These are phyloP conservation scores for Dendrocincla tyrannina DNA, from an alignment of 2,797 vertebrate species.

Conservation along the genomic window DNA sequence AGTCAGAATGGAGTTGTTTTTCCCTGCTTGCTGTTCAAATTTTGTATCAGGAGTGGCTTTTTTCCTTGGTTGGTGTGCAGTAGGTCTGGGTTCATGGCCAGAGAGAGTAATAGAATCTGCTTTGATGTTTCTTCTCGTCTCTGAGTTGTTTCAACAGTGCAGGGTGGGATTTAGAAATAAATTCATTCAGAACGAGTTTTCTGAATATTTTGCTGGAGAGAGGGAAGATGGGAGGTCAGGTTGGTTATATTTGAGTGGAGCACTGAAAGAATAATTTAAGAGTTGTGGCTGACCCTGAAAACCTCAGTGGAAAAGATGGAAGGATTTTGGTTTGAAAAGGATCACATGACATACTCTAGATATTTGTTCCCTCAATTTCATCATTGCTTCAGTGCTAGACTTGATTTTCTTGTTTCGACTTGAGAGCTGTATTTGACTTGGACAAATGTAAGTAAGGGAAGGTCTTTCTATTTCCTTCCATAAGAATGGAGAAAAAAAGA, in stretches of 20 bases:
- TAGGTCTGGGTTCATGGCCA: background rate
- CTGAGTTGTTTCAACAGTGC: background rate
- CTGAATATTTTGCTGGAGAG: background rate
- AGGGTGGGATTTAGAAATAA: background rate
- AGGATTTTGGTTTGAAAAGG: constrained; percentile 60
- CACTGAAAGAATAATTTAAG: background rate
- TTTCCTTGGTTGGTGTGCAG: background rate
- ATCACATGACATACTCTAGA: constrained; percentile 33
- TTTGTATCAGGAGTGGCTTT: background rate
- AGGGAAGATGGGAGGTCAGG: background rate
- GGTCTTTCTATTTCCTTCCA: background rate
- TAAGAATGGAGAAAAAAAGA: background rate
- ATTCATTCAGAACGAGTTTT: background rate
- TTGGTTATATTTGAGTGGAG: background rate
- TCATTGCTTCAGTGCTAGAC: background rate
- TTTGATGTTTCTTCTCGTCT: background rate
- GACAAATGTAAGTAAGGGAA: background rate
- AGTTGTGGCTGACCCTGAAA: background rate
- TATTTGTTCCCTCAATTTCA: constrained; percentile 60
- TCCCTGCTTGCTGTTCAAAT: background rate
- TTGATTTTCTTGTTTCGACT: background rate
- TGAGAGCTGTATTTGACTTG: background rate
- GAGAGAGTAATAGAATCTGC: background rate
- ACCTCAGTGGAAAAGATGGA: background rate
- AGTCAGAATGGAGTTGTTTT: background rate